Evolutionary conservation across 2,113 vertebrate genomes (phyloP), one percentile per base, ranked within the genome.

Genomic region (Chaetorhynchus papuensis): DNA sequence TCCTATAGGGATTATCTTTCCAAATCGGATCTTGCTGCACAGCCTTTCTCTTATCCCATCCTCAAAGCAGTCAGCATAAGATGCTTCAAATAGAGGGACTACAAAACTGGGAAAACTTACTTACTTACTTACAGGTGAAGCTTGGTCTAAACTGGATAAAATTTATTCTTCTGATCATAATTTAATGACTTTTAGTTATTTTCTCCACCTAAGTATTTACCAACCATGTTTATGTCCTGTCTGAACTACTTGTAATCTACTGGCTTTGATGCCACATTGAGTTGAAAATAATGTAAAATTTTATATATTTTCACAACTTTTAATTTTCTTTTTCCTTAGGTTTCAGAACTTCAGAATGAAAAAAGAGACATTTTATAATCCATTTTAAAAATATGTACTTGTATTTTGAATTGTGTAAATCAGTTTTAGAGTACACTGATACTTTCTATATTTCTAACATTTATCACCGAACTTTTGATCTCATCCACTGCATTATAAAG

Each of bases 351-450:
- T 2, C 13, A 84, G 5, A 77, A 61, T 63, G 4, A 42, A 52
- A 16, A 89, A 66, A 13, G 4, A 70, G 4, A 15, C 1, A 9
- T 78, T 72, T 74, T 66, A 41, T 26, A 75, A 65, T 31, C 16
- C 0, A 1, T 63, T 70, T 57, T 7, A 74, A 4, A 49, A 65
- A 63, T 21, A n/a, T 7, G 7, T 23, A 19, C 4, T 9, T 74
- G 2, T 30, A 54, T 63, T 78, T 81, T 85, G 11, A 61, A 66
- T 31, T 56, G 11, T 52, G 5, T 44, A 69, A 52, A 44, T 49
- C 2, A 6, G 2, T 21, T 82, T 65, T 50, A 41, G 37, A 24
- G 5, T 66, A 31, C 15, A 41, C 17, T 61, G 22, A 31, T 19
- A 30, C 5, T 23, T 57, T 50, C 15, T 30, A 1, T 59, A 30